A percentile compares a stretch with the other conserved stretches of the same genome.
phyloP scores from a whole-genome alignment of 2,113 vertebrate species.

The Heterocephalus glaber region DNA sequence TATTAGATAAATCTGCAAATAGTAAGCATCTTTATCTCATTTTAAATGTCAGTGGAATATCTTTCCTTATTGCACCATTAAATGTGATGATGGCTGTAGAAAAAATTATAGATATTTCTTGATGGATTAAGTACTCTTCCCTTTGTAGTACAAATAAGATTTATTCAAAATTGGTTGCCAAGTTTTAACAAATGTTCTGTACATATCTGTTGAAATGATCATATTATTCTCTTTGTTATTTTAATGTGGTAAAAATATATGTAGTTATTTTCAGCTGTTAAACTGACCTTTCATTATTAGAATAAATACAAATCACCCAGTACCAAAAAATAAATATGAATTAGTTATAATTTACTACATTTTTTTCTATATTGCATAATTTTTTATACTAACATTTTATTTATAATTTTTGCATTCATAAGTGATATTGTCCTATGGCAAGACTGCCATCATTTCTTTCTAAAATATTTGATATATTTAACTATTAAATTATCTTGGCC shows the following conservation, averaged over 20 bases:
- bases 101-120: background rate
- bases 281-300: background rate
- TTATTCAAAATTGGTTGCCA: background rate
- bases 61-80: background rate
- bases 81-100: background rate
- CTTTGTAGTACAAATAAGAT: background rate
- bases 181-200: background rate
- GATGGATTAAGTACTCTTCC: background rate
- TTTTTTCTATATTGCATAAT: background rate
- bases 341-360: background rate
- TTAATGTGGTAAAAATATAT: background rate
- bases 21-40: background rate
- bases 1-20: background rate
- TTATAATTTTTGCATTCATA: background rate
- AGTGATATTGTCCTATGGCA: background rate
- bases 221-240: background rate
- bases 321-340: no score
- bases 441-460: background rate
- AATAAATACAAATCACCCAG: background rate
- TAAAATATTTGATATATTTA: background rate
- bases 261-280: background rate
- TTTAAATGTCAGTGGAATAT: background rate
- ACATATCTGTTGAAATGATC: background rate
- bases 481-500: background rate
- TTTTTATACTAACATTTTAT: conserved; percentile 9